Evolutionary conservation across 1,140 invertebrate species (phyloP).

Genomic region (Diachasma alloeum): DNA sequence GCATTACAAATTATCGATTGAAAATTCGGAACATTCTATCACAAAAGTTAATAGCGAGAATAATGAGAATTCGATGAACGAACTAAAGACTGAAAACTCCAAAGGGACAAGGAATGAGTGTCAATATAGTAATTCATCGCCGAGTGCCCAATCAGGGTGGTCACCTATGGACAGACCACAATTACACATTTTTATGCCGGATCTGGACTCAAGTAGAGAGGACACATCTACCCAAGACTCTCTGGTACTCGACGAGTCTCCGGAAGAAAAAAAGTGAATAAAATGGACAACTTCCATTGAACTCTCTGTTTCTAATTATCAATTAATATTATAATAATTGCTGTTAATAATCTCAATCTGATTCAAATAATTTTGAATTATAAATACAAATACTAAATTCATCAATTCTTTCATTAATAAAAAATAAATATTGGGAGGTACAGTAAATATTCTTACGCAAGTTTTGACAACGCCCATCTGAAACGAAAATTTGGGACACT

Average conservation of each 20-base stretch:
- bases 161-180: conserved; percentile 53
- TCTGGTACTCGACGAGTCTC: conserved; percentile 26
- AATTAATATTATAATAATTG: too few relatives aligned
- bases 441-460: too few relatives aligned
- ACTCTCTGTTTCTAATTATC: too few relatives aligned
- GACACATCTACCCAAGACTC: conserved; percentile 50
- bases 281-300: neutral
- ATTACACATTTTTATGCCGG: conserved; percentile 76
- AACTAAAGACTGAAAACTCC: neutral
- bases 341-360: too few relatives aligned
- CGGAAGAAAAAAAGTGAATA: neutral
- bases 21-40: neutral
- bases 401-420: too few relatives aligned
- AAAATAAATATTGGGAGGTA: too few relatives aligned
- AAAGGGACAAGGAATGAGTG: neutral
- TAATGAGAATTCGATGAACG: neutral
- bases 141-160: conserved; percentile 24
- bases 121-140: neutral
- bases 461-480: too few relatives aligned
- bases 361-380: too few relatives aligned
- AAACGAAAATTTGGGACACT: too few relatives aligned
- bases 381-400: too few relatives aligned
- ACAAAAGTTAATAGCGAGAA: neutral
- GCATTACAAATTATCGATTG: conserved; percentile 38
- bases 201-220: conserved; percentile 50